Conservation (phyloP, 2,888 invertebrate genomes). For the Drosophila colorata region DNA sequence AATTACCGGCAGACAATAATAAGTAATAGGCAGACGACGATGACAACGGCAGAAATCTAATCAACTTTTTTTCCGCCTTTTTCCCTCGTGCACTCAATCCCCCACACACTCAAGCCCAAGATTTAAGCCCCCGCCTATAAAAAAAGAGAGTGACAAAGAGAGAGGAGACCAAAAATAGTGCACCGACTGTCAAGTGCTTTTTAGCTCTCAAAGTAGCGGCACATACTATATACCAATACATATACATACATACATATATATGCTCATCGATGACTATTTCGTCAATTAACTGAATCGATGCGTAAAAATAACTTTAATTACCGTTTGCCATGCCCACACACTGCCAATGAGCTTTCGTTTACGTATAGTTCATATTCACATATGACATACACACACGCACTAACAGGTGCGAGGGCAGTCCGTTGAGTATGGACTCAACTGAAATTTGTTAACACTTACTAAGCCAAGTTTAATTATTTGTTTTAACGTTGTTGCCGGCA, state of each 20-base stretch:
- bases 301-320: slow-evolving; percentile 76
- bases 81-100: slow-evolving; percentile 28
- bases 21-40: slow-evolving; percentile 49
- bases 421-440: background rate
- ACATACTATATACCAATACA: background rate
- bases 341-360: slow-evolving; percentile 17
- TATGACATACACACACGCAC: slow-evolving; percentile 3
- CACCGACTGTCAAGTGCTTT: slow-evolving; percentile 36
- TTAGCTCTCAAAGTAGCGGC: slow-evolving; percentile 3
- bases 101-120: slow-evolving; percentile 16
- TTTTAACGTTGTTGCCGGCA: too few species aligned
- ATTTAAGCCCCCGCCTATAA: slow-evolving; percentile 10
- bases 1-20: slow-evolving; percentile 56
- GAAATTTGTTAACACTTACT: too few species aligned
- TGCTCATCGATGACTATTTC: slow-evolving; percentile 46
- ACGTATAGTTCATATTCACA: slow-evolving; percentile 19
- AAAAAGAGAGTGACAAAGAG: background rate
- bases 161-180: slow-evolving; percentile 33
- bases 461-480: background rate
- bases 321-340: slow-evolving; percentile 43
- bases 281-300: slow-evolving; percentile 75
- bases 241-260: background rate
- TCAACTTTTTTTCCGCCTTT: slow-evolving; percentile 34
- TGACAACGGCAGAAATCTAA: slow-evolving; percentile 63
- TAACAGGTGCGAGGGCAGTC: slow-evolving; percentile 35